These are phyloP conservation scores for Chroicocephalus ridibundus DNA, from an alignment of 2,113 vertebrate species.

Conservation along the genomic window DNA sequence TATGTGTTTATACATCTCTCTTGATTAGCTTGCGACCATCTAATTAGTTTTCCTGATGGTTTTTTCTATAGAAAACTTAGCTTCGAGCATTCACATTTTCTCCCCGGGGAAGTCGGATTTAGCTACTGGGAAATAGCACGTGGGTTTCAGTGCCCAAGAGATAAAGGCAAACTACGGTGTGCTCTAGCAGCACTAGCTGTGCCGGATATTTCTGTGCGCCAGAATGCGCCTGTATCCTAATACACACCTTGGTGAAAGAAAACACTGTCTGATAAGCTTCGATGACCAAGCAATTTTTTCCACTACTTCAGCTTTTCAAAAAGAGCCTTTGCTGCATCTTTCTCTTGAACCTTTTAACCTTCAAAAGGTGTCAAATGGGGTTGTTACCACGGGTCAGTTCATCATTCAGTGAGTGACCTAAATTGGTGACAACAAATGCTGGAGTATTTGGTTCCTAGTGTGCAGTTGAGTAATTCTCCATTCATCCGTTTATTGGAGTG, in stretches of 20 bases:
- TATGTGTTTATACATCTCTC: background rate
- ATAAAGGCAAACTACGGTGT: background rate
- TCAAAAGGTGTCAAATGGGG: background rate
- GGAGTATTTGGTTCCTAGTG: background rate
- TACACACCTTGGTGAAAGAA: background rate
- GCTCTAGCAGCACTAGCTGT: background rate
- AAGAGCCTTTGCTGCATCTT: background rate
- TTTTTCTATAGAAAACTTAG: background rate
- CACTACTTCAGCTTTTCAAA: background rate
- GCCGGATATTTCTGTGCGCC: background rate
- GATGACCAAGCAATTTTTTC: background rate
- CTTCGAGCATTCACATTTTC: background rate
- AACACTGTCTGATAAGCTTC: background rate
- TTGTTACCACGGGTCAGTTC: background rate
- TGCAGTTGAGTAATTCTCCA: background rate
- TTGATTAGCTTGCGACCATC: background rate
- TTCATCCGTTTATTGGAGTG: background rate
- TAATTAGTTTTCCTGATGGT: background rate
- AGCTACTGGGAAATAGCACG: background rate
- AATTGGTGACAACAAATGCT: background rate
- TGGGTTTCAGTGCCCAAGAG: background rate
- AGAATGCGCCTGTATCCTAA: background rate
- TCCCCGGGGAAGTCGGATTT: background rate
- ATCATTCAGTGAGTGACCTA: background rate
- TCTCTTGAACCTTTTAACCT: background rate